Evolutionary conservation across 2,888 invertebrate genomes (phyloP), one percentile per base, ranked within the genome.

Genomic region (Agelastica alni): DNA sequence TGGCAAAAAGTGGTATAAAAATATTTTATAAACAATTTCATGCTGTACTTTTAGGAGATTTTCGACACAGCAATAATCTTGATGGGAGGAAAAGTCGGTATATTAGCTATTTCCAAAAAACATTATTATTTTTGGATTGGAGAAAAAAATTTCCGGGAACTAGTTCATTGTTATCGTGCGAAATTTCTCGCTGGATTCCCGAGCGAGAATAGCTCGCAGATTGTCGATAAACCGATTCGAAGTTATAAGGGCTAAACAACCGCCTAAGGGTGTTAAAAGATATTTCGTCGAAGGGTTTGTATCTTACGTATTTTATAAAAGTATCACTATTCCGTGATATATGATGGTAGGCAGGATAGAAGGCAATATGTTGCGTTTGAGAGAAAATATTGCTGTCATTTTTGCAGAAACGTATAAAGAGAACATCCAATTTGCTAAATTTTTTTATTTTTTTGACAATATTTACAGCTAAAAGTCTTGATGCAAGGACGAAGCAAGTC

Each of bases 221-320:
- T 48, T 41, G 30, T 48, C 41, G 41, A 42, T 49, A 36, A 41
- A 49, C 31, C 17, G 31, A 42, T 41, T 49, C 14, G 49, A 14
- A 41, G 32, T 41, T 49, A 49, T 49, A 41, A 49, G 14, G 41
- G 42, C 41, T 49, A 32, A 49, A 49, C 41, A 42, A 49, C 41
- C 49, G 41, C 49, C 42, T 26, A 17, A 49, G 32, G 49, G 42
- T 49, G 41, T 49, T 32, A 49, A 20, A 31, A 41, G 48, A 49
- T 49, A 49, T 49, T 41, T 22, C 32, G 41, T 41, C 30, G 39
- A 48, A 39, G 31, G 41, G 31, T 49, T 49, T 42, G 28, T 42
- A 42, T 49, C 49, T 42, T 22, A 41, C 42, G 32, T 49, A 49
- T 49, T 49, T 42, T 49, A 48, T 37, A 41, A n/a, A n/a, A 26